These are phyloP conservation scores for Nothura maculosa DNA, from an alignment of 2,797 vertebrate genomes.

Conservation along the genomic window DNA sequence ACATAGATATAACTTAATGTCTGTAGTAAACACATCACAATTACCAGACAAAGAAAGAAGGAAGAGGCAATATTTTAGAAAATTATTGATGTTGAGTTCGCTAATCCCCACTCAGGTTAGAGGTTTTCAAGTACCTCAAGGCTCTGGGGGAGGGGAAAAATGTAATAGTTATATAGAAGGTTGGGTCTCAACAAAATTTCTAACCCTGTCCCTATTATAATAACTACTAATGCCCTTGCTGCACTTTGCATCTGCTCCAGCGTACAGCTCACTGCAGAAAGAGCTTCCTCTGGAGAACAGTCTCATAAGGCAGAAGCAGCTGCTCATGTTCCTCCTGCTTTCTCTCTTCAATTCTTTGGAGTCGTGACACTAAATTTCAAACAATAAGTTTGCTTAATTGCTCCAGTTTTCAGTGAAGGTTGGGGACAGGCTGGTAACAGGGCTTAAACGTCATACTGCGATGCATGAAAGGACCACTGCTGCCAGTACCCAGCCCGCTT, in stretches of 20 bases:
- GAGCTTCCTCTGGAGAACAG: constrained; percentile 60
- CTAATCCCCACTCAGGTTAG: constrained; percentile 47
- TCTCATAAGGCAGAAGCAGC: constrained; percentile 75
- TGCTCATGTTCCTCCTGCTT: constrained; percentile 67
- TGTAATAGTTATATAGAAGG: constrained; percentile 21
- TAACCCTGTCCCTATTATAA: constrained; percentile 42
- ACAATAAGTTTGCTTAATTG: constrained; percentile 70
- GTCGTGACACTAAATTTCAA: constrained; percentile 71
- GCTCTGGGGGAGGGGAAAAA: neutral
- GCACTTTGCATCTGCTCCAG: constrained; percentile 61
- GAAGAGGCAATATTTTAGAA: constrained; percentile 27
- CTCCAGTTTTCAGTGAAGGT: constrained; percentile 50
- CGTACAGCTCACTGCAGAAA: constrained; percentile 36
- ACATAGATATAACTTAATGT: neutral
- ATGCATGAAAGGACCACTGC: constrained; percentile 32
- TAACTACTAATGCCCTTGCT: constrained; percentile 65
- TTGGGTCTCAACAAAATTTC: constrained; percentile 52
- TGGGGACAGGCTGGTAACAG: constrained; percentile 36
- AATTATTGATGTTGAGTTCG: constrained; percentile 54
- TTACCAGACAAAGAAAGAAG: neutral
- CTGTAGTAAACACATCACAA: neutral
- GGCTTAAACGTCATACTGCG: constrained; percentile 37
- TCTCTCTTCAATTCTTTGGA: constrained; percentile 69
- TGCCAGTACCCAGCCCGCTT: constrained; percentile 13
- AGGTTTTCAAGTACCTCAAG: constrained; percentile 22